phyloP scores from a whole-genome alignment of 2,888 invertebrate genomes.

The Melieria omissa region DNA sequence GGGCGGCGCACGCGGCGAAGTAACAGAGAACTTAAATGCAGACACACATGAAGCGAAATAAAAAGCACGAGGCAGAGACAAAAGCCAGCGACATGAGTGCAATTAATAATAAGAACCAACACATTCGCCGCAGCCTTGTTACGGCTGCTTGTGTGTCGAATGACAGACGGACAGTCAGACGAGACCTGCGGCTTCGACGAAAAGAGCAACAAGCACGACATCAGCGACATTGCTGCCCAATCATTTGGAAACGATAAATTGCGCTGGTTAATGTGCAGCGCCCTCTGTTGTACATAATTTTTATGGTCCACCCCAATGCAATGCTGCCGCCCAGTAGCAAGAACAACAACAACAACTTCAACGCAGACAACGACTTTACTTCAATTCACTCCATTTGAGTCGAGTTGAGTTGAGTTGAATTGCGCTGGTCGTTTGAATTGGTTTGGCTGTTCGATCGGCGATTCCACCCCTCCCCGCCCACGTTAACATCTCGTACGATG shows the following conservation, averaged over 20 bases:
- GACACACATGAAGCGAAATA: too few species aligned
- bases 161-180: not conserved
- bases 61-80: too few species aligned
- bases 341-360: too few species aligned
- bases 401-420: too few species aligned
- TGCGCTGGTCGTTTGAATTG: too few species aligned
- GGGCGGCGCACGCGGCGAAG: not conserved
- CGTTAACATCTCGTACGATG: too few species aligned
- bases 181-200: too few species aligned
- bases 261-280: not conserved
- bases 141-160: constrained; percentile 7
- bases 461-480: too few species aligned
- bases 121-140: constrained; percentile 23
- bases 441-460: too few species aligned
- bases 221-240: constrained; percentile 13
- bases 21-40: too few species aligned
- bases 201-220: constrained; percentile 4
- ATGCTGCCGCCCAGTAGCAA: not conserved
- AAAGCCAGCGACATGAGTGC: not conserved
- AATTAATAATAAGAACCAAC: constrained; percentile 26
- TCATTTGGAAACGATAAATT: not conserved
- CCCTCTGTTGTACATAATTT: constrained; percentile 18
- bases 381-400: too few species aligned
- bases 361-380: too few species aligned
- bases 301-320: not conserved